Conservation (phyloP, 2,113 vertebrate genomes). For the Amphiprion percula region DNA sequence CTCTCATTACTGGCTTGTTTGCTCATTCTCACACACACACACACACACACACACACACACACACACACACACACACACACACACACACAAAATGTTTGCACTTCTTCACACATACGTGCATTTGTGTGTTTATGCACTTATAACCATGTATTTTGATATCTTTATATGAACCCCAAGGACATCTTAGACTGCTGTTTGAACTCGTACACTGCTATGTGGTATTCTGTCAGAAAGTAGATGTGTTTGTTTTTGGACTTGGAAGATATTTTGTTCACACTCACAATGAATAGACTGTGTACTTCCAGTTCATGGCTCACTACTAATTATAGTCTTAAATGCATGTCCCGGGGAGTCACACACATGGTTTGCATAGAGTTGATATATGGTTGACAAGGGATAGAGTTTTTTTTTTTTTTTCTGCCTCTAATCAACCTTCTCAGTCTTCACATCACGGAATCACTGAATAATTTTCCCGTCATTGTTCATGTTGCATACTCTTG, state of each 20-base stretch:
- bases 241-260: slow-evolving; percentile 50
- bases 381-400: not conserved
- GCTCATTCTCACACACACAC: not conserved
- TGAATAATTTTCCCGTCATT: not conserved
- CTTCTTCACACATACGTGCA: slow-evolving; percentile 19
- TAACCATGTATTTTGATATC: slow-evolving; percentile 42
- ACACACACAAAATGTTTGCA: not conserved
- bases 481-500: not conserved
- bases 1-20: slow-evolving; percentile 53
- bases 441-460: not conserved
- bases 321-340: slow-evolving; percentile 40
- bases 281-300: slow-evolving; percentile 38
- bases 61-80: not conserved
- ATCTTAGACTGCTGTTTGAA: slow-evolving; percentile 45
- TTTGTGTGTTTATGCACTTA: slow-evolving; percentile 17
- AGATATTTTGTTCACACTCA: slow-evolving; percentile 42
- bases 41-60: no score
- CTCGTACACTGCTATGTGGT: slow-evolving; percentile 36
- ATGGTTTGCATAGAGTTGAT: slow-evolving; percentile 3
- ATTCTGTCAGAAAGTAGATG: slow-evolving; percentile 15
- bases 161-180: slow-evolving; percentile 1
- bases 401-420: not conserved
- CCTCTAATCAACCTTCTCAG: not conserved
- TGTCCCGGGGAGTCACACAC: slow-evolving; percentile 8
- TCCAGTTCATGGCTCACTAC: slow-evolving; percentile 45